Evolutionary conservation across 2,888 invertebrate species (phyloP), one percentile per base, ranked within the genome.

Genomic region (Eremobia ochroleuca): DNA sequence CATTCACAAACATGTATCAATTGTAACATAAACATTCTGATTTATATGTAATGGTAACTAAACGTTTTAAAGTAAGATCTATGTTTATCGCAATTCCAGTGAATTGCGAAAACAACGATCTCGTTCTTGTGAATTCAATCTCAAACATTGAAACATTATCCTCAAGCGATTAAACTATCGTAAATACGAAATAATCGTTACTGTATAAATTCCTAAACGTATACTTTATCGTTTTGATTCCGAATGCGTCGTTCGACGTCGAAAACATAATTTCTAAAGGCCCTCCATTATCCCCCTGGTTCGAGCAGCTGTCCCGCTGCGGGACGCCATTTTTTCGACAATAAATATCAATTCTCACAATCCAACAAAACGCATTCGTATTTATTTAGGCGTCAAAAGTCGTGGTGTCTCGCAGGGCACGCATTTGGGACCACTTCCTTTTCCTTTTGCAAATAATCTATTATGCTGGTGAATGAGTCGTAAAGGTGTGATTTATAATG

Each of bases 311-410:
- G 95, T 89, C 90, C 87, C 95, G 82, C 95, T 84, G 93, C 93
- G 94, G 95, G 95, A 92, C 90, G 91, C 89, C 94, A 91, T 94
- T 95, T 95, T 95, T 96, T 95, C 92, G 91, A 93, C 92, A 94
- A 95, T 96, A 96, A 96, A 96, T 96, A 96, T 96, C 96, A 96
- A 96, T 96, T 96, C 95, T 92, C 94, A 93, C 94, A 93, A 93
- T 92, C 93, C 93, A 94, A 94, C 94, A 93, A 94, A 93, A 94
- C 92, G 92, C 95, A 95, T 96, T 96, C 94, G 94, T 96, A 95
- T 95, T 96, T 96, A 95, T 96, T 96, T 96, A 95, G 93, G 92
- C 91, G 90, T 92, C 90, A 91, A 90, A 89, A 91, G 89, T 92
- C 91, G 92, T 89, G 92, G 92, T 90, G 90, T 92, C 90, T 88